Conservation (phyloP, 2,113 vertebrate species). For the Marmota flaviventris region DNA sequence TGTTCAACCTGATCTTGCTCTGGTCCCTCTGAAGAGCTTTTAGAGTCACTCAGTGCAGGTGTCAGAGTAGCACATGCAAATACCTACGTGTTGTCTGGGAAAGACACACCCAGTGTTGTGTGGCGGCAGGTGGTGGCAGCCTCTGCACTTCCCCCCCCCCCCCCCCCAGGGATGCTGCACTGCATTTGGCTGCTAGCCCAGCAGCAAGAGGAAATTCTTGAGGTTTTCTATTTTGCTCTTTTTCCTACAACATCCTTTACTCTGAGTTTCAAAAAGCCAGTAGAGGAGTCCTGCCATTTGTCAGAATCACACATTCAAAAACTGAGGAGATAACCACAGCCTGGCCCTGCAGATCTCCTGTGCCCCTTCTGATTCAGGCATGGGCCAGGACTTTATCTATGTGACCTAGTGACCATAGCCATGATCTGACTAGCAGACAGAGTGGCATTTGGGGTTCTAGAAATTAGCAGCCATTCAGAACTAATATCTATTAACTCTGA, state of each 20-base stretch:
- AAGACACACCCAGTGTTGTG: background rate
- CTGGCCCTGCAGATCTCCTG: background rate
- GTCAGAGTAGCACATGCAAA: background rate
- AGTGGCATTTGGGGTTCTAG: background rate
- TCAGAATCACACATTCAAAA: background rate
- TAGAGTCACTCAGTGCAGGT: fast-evolving
- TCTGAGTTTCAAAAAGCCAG: background rate
- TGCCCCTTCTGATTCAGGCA: background rate
- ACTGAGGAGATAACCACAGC: background rate
- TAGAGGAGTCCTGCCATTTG: too few relatives aligned
- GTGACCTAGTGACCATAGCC: background rate
- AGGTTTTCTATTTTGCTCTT: background rate
- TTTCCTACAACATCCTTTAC: too few relatives aligned
- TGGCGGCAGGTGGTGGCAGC: background rate
- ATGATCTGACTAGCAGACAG: background rate
- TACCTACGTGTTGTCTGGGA: fast-evolving
- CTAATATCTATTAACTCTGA: background rate
- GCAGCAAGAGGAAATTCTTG: background rate
- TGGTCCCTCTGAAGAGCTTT: background rate
- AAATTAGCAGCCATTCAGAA: background rate
- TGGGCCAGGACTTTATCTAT: background rate
- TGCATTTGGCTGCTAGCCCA: background rate
- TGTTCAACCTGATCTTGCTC: background rate
- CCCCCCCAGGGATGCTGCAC: background rate
- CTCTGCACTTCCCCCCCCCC: background rate